Conservation (phyloP, 2,888 invertebrate species). For the Tiliacea aurago region DNA sequence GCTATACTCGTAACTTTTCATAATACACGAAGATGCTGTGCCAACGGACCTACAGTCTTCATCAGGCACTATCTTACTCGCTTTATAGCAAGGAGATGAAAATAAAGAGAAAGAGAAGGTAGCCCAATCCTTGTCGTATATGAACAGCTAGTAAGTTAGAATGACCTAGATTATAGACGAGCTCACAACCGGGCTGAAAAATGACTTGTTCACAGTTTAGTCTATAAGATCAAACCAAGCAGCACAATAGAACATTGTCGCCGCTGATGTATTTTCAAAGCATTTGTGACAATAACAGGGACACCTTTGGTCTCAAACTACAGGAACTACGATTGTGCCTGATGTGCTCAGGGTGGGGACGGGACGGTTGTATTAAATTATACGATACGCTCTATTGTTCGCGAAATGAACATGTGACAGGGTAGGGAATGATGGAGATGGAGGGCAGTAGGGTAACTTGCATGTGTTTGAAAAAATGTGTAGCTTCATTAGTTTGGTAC, state of each 20-base stretch:
- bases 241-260: slow-evolving; percentile 33
- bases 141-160: not conserved
- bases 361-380: slow-evolving; percentile 56
- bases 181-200: not conserved
- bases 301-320: slow-evolving; percentile 43
- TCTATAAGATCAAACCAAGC: not conserved
- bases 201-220: not conserved
- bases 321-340: slow-evolving; percentile 28
- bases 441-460: slow-evolving; percentile 8
- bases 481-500: not conserved
- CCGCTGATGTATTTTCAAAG: slow-evolving; percentile 26
- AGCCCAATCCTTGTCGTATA: not conserved
- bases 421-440: not conserved
- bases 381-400: slow-evolving; percentile 56
- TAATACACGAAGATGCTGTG: not conserved
- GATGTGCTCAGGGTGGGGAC: slow-evolving; percentile 10
- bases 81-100: not conserved
- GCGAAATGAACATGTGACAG: slow-evolving; percentile 53
- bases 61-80: not conserved
- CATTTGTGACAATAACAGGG: slow-evolving; percentile 16
- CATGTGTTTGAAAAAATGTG: not conserved
- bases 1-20: not conserved
- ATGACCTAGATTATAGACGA: not conserved
- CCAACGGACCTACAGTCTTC: not conserved
- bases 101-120: not conserved